phyloP scores from a whole-genome alignment of 2,113 vertebrate genomes.

The Procavia capensis region DNA sequence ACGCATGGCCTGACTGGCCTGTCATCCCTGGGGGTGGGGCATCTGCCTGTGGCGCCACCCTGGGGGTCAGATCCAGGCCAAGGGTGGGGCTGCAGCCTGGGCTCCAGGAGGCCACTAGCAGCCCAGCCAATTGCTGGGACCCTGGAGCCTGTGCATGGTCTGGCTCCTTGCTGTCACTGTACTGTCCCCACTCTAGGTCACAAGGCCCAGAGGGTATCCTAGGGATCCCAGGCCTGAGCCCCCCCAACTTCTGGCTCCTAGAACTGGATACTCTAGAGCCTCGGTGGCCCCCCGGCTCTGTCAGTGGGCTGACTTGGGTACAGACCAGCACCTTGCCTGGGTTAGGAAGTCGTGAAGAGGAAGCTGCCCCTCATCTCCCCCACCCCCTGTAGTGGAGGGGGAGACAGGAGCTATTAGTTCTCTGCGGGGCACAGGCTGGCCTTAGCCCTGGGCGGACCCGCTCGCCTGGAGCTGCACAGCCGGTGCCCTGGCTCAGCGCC shows the following conservation, averaged over 20 bases:
- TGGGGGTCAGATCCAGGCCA: conserved; percentile 52
- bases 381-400: not conserved
- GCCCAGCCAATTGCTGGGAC: not conserved
- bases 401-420: not conserved
- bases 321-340: not conserved
- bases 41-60: conserved; percentile 39
- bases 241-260: not conserved
- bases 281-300: not conserved
- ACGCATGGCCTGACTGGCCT: conserved; percentile 72
- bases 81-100: conserved; percentile 66
- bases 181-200: not conserved
- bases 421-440: not conserved
- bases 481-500: not conserved
- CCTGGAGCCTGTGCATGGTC: not conserved
- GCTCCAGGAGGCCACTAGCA: conserved; percentile 35
- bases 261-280: not conserved
- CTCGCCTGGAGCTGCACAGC: too few relatives aligned
- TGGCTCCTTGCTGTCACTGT: not conserved
- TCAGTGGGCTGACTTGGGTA: not conserved
- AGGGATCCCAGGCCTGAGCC: not conserved
- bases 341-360: not conserved
- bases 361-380: not conserved
- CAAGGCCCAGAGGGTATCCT: not conserved
- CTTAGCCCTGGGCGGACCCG: too few relatives aligned
- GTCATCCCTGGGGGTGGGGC: conserved; percentile 71